Conservation (phyloP, 1,140 invertebrate genomes). For the Drosophila tropicalis region DNA sequence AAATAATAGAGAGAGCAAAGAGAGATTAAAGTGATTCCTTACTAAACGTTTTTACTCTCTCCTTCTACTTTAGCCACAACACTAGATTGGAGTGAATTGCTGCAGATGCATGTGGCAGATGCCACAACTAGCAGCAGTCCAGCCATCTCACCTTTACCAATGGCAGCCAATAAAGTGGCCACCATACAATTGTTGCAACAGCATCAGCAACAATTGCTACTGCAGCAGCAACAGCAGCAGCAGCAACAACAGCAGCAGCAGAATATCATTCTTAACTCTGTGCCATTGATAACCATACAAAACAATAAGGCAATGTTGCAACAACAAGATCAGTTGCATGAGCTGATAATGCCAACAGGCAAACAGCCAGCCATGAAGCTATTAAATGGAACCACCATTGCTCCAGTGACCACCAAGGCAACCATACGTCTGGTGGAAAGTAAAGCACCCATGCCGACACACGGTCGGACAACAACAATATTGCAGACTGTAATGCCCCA, state of each 20-base stretch:
- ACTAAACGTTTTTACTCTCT: conserved; percentile 15
- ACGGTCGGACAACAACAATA: conserved; percentile 40
- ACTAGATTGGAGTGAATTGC: conserved; percentile 79
- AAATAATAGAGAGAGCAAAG: background rate
- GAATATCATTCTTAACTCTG: conserved; percentile 75
- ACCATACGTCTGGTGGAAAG: conserved; percentile 67
- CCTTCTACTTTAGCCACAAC: conserved; percentile 60
- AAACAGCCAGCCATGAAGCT: conserved; percentile 63
- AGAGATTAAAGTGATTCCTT: background rate
- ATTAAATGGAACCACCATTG: conserved; percentile 52
- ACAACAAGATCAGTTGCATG: conserved; percentile 55
- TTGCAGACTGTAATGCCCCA: conserved; percentile 44
- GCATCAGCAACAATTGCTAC: conserved; percentile 45
- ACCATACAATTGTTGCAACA: conserved; percentile 60
- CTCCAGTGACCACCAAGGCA: conserved; percentile 57
- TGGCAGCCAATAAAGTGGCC: conserved; percentile 51
- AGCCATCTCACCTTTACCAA: conserved; percentile 49
- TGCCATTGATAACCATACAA: conserved; percentile 82
- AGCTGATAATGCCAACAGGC: conserved; percentile 38
- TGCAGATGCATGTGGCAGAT: conserved; percentile 75
- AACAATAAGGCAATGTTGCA: conserved; percentile 60
- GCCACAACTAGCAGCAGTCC: conserved; percentile 47
- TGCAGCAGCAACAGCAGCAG: conserved; percentile 29
- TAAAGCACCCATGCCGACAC: conserved; percentile 32
- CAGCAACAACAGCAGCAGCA: conserved; percentile 71